Base-by-base conservation (phyloP, 2,797 vertebrate species). In the Urosaurus nigricauda region DNA sequence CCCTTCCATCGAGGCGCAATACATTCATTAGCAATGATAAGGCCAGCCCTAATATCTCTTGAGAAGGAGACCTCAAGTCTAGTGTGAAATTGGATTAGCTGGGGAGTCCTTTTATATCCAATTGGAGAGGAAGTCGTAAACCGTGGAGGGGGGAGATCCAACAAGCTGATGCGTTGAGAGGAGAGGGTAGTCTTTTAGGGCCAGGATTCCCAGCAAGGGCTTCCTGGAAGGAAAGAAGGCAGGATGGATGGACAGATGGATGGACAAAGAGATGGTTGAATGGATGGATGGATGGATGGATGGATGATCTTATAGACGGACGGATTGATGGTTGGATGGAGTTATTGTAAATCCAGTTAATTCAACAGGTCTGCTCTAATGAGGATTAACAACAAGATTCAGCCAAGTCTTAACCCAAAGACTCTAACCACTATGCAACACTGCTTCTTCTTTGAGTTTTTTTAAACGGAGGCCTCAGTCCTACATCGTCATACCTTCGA, bases 51-150 rank as follows among this genome's bases (percentile, higher is more conserved):
- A 93, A 94, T 96, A 90, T 93, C 93, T 90, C 90, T 87, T 90
- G 93, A 93, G 94, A 94, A 95, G 95, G 94, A 92, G 94, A 93
- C 91, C 74, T 58, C 89, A 96, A 95, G 93, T 94, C 92, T 94
- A 93, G 87, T 95, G 94, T 95, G 94, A 96, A 94, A 95, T 94
- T 9, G 88, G 94, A 94, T 95, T 94, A 95, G 93, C 89, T 89
- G 0, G 0, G 79, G 89, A 86, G 93, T 93, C 94, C 88, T 95
- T 93, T 95, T 82, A 88, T 93, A 37, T 77, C 29, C 80, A 87
- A 37, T 91, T 88, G 91, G 37, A 80, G 90, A 93, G 93, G 92
- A 94, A 96, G 93, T 93, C 88, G 88, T 92, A 93, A 95, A 91
- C 85, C 83, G 24, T 87, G 79, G 92, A 77, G n/a, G 40, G 29